phyloP scores from a whole-genome alignment of 2,797 vertebrate genomes.

The Gymnoscopelus microlampas region DNA sequence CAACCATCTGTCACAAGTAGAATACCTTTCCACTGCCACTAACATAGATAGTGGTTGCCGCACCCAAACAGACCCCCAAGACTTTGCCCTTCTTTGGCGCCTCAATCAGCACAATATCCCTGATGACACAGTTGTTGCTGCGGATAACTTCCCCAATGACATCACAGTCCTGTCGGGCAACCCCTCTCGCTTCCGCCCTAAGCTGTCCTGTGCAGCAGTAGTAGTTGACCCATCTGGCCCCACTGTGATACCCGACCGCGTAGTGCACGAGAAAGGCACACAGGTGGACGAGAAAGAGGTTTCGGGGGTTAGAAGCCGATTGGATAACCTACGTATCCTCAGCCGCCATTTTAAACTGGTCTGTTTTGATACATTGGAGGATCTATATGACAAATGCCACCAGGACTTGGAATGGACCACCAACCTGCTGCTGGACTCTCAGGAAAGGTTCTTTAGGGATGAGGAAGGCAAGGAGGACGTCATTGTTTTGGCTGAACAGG shows the following conservation, averaged over 20 bases:
- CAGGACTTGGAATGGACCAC: conserved; percentile 95
- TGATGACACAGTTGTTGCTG: not conserved
- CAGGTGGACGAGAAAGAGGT: conserved; percentile 93
- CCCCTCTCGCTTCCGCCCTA: conserved; percentile 83
- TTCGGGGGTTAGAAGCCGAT: conserved; percentile 76
- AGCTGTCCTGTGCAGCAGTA: conserved; percentile 54
- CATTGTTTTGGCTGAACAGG: conserved; percentile 1
- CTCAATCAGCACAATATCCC: conserved; percentile 75
- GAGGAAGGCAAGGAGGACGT: conserved; percentile 62
- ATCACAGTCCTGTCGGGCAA: conserved; percentile 79
- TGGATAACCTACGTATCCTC: conserved; percentile 88
- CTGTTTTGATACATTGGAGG: conserved; percentile 90
- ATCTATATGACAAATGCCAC: conserved; percentile 95
- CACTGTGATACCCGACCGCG: conserved; percentile 87
- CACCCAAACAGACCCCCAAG: conserved; percentile 89
- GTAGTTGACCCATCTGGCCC: conserved; percentile 56
- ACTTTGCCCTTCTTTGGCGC: conserved; percentile 93
- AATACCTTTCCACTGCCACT: conserved; percentile 7
- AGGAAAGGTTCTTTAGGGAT: conserved; percentile 86
- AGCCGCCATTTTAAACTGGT: conserved; percentile 90
- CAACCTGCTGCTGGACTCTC: conserved; percentile 94
- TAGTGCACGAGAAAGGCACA: conserved; percentile 90
- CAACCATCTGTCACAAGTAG: conserved; percentile 7
- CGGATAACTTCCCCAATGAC: conserved; percentile 44
- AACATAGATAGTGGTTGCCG: conserved; percentile 27